Base-by-base conservation (phyloP, 2,888 invertebrate species). In the Epinotia demarniana region DNA sequence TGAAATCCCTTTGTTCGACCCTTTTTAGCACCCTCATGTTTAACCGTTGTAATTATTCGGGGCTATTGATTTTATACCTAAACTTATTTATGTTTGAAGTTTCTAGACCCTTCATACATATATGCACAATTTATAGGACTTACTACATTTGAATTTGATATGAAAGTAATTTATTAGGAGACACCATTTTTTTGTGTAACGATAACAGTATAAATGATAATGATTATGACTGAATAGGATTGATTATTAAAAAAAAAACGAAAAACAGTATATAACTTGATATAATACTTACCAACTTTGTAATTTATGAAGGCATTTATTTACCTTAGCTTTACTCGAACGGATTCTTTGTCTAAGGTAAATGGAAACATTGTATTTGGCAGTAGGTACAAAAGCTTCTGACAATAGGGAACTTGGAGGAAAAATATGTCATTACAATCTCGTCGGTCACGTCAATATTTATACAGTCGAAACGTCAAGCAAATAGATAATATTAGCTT, bases 371-470 rank as follows among this genome's bases (percentile, higher is more conserved):
- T 39, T 39, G 39, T 49, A 49, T 16, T 49, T 49, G 16, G 49
- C 16, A 49, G 16, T 16, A 49, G 49, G 49, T 5, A 6, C 6
- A 53, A 53, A n/a, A n/a, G 62, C 19, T 18, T 19, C 57, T 9
- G 12, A 57, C 19, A 57, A 19, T 18, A 19, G 3, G 12, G 19
- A 19, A 19, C 18, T 16, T 16, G 23, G 57, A 57, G 23, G 39
- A 39, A 61, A 61, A 61, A 61, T n/a, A 61, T 61, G 33, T 61
- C 39, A 61, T 33, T 33, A 9, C 16, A 8, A 27, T n/a, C 61
- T 16, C 33, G n/a, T 16, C 33, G n/a, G 9, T 9, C n/a, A n/a
- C n/a, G 61, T 39, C 61, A 39, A 61, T 60, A 61, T 61, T 61
- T 61, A 33, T 33, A 9, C 13, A 39, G 61, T n/a, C 61, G n/a